Base-by-base conservation (phyloP, 2,888 invertebrate species). In the Cheilosia pagana region DNA sequence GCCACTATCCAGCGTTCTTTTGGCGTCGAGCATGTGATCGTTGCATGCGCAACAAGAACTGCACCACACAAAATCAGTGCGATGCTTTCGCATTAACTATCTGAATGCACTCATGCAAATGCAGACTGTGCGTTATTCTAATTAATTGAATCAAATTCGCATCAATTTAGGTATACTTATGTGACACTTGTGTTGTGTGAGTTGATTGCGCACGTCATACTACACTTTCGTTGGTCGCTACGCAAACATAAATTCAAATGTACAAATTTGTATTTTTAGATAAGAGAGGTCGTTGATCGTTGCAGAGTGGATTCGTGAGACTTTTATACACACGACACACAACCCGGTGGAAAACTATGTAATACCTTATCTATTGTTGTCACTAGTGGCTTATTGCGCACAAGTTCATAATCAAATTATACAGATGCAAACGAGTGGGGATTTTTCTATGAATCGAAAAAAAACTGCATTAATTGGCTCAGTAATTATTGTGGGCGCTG, bases 81-180 rank as follows among this genome's bases (percentile, higher is more conserved):
- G n/a, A 16, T 68, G 65, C 48, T 62, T 45, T 72, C 41, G 53
- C 72, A 82, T 50, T 71, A 72, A 81, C 59, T 19, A 60, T 35
- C 19, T 48, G 7, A 31, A 28, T 25, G 6, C 52, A 59, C 60
- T 45, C 19, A 3, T 2, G 45, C 8, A 1, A 6, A 25, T 28
- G 8, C 16, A 8, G 16, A 43, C n/a, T 41, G 31, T 67, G 67
- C 53, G 52, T 60, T 62, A 60, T 67, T 53, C 48, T 19, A 50
- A 62, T 62, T 62, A 67, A 77, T 77, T 81, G 10, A 76, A 71
- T 75, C n/a, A 70, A 76, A 71, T 81, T 70, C 41, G 50, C 70
- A 59, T 35, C 65, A 70, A 45, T 52, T 76, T 68, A 62, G 28
- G 67, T 52, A 41, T 67, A n/a, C n/a, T n/a, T n/a, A 31, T 55